Evolutionary conservation across 2,113 vertebrate genomes (phyloP), one percentile per base, ranked within the genome.

Genomic region (Lophochroa leadbeateri): DNA sequence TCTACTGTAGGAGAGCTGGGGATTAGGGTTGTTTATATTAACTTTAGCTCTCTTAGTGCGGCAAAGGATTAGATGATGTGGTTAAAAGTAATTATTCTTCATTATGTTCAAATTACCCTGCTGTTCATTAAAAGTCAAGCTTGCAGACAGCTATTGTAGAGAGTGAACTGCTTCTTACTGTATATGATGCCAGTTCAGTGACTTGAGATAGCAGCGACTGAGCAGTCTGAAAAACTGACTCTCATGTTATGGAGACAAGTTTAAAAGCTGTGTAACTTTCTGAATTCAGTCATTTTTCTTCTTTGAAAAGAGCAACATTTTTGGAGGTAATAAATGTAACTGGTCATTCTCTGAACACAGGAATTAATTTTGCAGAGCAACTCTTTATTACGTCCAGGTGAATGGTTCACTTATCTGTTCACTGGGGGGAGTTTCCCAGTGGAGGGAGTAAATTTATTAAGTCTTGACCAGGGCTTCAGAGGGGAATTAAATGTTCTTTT

Each of bases 361-460:
- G 82, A 86, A 46, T 23, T 33, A 17, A 16, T 77, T 93, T 49
- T 89, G 46, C 41, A 78, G n/a, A 79, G 29, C 19, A 28, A 0
- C 6, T 55, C 35, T 60, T 71, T 6, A 46, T 12, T 39, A 24
- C 0, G 0, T 87, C 19, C 37, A 61, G 20, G 25, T 41, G 55
- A 21, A 64, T 68, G 3, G 0, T 68, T 82, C 23, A n/a, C 8
- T 74, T 58, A 39, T 57, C 41, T 86, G 23, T 64, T 77, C 69
- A 63, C 20, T 4, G 35, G 31, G 44, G 20, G n/a, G 31, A 52
- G n/a, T 81, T 83, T 88, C 23, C 4, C 2, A 50, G 7, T 9
- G 46, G 29, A 29, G 28, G 85, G 13, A 71, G 43, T 75, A 55
- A 29, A 82, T 85, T 63, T 87, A 39, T 90, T 29, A 84, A 87